A percentile compares a stretch with the other conserved stretches of the same genome.
Evolutionary conservation across 2,113 vertebrate genomes (phyloP).

Genomic region (Eclectus roratus): DNA sequence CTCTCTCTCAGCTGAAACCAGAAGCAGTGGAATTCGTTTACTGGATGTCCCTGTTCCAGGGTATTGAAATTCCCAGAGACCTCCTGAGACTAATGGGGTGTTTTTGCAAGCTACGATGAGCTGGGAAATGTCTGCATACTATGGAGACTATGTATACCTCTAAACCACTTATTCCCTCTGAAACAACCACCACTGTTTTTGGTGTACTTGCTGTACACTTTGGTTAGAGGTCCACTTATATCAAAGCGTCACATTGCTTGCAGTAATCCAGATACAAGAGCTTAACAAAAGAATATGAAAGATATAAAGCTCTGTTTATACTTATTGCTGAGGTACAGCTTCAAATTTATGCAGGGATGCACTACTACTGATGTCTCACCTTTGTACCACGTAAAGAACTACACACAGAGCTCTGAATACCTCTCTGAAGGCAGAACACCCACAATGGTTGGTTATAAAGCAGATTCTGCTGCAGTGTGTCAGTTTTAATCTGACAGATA

Average conservation of each 20-base stretch:
- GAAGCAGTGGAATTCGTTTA: not conserved
- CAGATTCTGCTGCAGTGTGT: not conserved
- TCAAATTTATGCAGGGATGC: not conserved
- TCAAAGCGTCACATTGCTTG: not conserved
- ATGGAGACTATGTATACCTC: not conserved
- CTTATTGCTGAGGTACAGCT: not conserved
- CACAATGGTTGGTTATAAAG: not conserved
- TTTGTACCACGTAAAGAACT: not conserved
- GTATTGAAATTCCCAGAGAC: not conserved
- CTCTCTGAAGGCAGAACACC: not conserved
- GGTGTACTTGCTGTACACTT: not conserved
- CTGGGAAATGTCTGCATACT: not conserved
- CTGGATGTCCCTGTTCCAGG: not conserved
- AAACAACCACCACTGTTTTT: not conserved
- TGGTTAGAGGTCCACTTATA: not conserved
- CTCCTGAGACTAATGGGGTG: not conserved
- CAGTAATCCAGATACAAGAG: not conserved
- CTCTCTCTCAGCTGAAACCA: not conserved
- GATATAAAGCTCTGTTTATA: not conserved
- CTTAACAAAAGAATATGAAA: not conserved
- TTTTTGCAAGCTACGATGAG: not conserved
- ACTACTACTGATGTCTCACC: not conserved
- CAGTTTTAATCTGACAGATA: constrained; percentile 9
- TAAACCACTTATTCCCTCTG: not conserved
- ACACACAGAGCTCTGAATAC: not conserved